Base-by-base conservation (phyloP, 1,140 invertebrate genomes). In the Ericerus pela region DNA sequence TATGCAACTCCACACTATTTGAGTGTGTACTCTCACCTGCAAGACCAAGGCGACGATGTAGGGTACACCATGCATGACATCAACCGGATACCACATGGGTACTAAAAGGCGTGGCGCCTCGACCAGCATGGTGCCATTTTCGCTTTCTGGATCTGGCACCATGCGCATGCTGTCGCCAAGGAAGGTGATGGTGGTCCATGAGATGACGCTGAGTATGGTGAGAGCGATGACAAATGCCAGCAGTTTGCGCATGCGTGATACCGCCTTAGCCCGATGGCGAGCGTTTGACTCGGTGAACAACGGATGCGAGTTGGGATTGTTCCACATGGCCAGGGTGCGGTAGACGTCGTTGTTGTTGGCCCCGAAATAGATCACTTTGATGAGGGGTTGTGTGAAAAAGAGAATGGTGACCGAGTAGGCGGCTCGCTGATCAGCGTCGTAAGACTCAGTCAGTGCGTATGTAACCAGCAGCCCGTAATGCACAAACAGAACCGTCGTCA, bases 261-360 rank as follows among this genome's bases (percentile, higher is more conserved):
- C 62, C 0, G 84, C 75, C 18, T 81, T 75, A 5, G 81, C 76
- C 63, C 85, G 82, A 67, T 84, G 85, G 14, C 76, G 66, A 0
- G 80, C 81, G 64, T 87, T 82, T 1, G 84, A 87, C 64, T 88
- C 84, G n/a, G 82, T 78, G 63, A 88, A 88, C 16, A 88, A 63
- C 0, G 85, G 84, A 72, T 88, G 85, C 38, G 80, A 79, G 65
- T 88, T 71, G 62, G 81, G 79, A 76, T 63, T 61, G 57, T 68
- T 66, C 67, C 67, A 68, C 8, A 61, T 55, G 16, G 57, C 53
- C n/a, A 68, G 38, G 1, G 63, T 62, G 2, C 65, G 76, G 66
- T 87, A 87, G 63, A 87, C 86, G 16, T 78, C 72, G 65, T 85
- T 84, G 4, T 79, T 80, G 43, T 78, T 77, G 1, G 82, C 61